phyloP scores from a whole-genome alignment of 2,113 vertebrate genomes.

The Podiceps cristatus region DNA sequence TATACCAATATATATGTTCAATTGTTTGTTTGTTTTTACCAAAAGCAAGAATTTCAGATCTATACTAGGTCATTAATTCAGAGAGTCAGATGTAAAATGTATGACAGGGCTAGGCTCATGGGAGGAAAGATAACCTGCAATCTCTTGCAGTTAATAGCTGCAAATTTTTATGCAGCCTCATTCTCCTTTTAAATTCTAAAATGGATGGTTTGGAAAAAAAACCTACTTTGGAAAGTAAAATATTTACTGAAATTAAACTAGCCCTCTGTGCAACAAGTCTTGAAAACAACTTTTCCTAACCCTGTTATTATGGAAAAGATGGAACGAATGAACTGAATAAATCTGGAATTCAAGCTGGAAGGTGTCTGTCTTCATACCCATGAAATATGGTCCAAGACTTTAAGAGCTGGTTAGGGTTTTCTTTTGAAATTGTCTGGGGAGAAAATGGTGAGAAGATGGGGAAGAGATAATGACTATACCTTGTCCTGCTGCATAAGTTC shows the following conservation, averaged over 20 bases:
- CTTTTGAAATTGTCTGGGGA: background rate
- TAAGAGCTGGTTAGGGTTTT: background rate
- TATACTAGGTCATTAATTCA: background rate
- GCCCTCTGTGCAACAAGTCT: background rate
- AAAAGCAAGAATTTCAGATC: background rate
- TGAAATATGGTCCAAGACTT: background rate
- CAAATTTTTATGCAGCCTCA: background rate
- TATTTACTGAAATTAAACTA: background rate
- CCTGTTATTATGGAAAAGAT: background rate
- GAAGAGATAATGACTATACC: background rate
- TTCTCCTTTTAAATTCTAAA: background rate
- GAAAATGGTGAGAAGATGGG: background rate
- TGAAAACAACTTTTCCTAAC: background rate
- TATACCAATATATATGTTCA: background rate
- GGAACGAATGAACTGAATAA: background rate
- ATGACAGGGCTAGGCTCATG: rapidly evolving
- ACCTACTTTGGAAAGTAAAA: background rate
- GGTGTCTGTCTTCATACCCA: background rate
- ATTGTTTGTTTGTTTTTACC: background rate
- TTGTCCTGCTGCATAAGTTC: background rate
- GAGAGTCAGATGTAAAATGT: background rate
- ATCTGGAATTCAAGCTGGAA: background rate
- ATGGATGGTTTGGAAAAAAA: background rate
- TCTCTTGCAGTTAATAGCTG: background rate
- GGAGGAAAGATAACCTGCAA: background rate